These are phyloP conservation scores for Sturnus vulgaris DNA, from an alignment of 2,113 vertebrate genomes.

Conservation along the genomic window DNA sequence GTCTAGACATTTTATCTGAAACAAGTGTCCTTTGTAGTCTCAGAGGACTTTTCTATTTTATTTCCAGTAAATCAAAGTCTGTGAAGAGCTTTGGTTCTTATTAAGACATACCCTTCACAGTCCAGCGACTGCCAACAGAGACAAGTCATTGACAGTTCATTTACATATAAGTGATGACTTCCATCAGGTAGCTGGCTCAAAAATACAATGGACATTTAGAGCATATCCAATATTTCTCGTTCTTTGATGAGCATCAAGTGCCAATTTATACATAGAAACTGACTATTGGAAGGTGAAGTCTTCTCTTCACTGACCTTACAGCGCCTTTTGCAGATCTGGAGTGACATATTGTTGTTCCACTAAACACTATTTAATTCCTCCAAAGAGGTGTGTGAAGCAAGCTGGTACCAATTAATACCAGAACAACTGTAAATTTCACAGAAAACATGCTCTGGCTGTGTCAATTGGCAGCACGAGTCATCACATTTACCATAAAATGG, in stretches of 20 bases:
- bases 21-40: slow-evolving; percentile 86
- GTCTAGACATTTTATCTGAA: slow-evolving; percentile 87
- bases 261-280: slow-evolving; percentile 73
- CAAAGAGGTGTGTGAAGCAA: neutral
- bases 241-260: slow-evolving; percentile 75
- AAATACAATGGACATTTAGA: slow-evolving; percentile 83
- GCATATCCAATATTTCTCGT: slow-evolving; percentile 80
- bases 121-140: slow-evolving; percentile 80
- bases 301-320: slow-evolving; percentile 69
- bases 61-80: slow-evolving; percentile 94
- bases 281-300: slow-evolving; percentile 59
- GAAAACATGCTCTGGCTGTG: neutral
- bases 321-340: slow-evolving; percentile 30
- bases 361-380: neutral
- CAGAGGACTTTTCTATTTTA: slow-evolving; percentile 90
- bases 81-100: slow-evolving; percentile 84
- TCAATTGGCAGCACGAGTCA: neutral
- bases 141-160: slow-evolving; percentile 85
- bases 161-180: slow-evolving; percentile 93
- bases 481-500: neutral
- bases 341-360: neutral
- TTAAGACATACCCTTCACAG: slow-evolving; percentile 94
- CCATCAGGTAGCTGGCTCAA: slow-evolving; percentile 88
- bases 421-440: neutral
- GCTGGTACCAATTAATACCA: neutral